phyloP scores from a whole-genome alignment of 2,888 invertebrate genomes.

The Anoplius nigerrimus region DNA sequence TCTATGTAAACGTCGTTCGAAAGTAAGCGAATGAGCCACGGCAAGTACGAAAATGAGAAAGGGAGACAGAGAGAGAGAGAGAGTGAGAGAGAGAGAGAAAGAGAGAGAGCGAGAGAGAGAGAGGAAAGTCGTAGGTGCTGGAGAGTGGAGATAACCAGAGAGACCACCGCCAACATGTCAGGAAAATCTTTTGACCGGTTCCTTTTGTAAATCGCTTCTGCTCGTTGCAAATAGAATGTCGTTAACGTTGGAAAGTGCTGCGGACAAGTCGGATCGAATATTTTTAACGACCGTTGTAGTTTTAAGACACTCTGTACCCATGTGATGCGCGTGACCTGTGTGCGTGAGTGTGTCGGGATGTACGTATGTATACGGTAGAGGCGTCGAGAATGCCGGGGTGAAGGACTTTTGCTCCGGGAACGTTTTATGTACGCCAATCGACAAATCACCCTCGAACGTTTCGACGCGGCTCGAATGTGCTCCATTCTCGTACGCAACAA shows the following conservation, averaged over 20 bases:
- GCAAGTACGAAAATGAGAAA: too few species aligned
- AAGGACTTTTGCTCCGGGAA: background rate
- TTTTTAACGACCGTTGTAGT: constrained; percentile 20
- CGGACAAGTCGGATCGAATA: constrained; percentile 20
- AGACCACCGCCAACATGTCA: too few species aligned
- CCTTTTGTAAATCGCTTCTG: background rate
- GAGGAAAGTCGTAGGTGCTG: too few species aligned
- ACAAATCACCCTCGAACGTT: background rate
- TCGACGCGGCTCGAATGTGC: background rate
- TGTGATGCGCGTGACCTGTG: too few species aligned
- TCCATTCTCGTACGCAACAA: background rate
- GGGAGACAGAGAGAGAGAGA: background rate
- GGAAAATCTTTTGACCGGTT: constrained; percentile 1
- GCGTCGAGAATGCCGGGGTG: too few species aligned
- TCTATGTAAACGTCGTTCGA: background rate
- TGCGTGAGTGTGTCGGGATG: constrained; percentile 10
- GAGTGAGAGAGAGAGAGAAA: constrained; percentile 3
- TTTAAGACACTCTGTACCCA: constrained; percentile 29
- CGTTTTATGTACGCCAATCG: background rate
- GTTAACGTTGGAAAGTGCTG: constrained; percentile 15
- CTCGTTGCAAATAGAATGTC: background rate
- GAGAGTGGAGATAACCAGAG: too few species aligned
- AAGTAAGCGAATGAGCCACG: background rate
- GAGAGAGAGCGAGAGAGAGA: constrained; percentile 1
- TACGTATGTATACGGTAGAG: constrained; percentile 13